Percentiles rank a stretch among this genome's conserved stretches.
Conservation (phyloP, 2,888 invertebrate genomes). For the Synergus gifuensis region DNA sequence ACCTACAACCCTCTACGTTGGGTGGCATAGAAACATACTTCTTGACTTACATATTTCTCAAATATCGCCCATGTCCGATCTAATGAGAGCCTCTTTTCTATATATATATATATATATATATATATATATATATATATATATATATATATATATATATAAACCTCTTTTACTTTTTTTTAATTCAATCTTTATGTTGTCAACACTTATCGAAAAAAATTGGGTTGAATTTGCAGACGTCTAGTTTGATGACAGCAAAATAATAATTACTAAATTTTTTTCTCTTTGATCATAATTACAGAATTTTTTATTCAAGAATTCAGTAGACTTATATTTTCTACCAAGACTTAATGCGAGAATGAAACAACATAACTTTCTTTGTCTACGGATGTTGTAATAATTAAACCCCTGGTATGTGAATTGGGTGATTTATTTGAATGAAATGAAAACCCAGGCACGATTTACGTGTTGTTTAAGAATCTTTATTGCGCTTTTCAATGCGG, state of each 20-base stretch:
- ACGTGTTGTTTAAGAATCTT: slow-evolving; percentile 20
- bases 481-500: slow-evolving; percentile 33
- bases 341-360: background rate
- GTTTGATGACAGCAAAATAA: too few species aligned
- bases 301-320: too few species aligned
- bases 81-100: slow-evolving; percentile 61
- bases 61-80: slow-evolving; percentile 67
- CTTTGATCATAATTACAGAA: too few species aligned
- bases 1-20: slow-evolving; percentile 53
- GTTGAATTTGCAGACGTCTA: too few species aligned
- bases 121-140: too few species aligned
- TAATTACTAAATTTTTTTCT: too few species aligned
- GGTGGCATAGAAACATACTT: slow-evolving; percentile 62
- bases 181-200: background rate
- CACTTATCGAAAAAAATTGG: background rate
- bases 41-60: slow-evolving; percentile 63
- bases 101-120: background rate
- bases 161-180: slow-evolving; percentile 43
- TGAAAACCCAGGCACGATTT: background rate
- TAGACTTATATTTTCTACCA: background rate
- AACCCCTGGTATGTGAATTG: slow-evolving; percentile 3
- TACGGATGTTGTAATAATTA: slow-evolving; percentile 2
- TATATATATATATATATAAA: too few species aligned
- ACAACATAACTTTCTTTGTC: background rate
- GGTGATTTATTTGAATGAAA: slow-evolving; percentile 31